Base-by-base conservation (phyloP, 2,797 vertebrate species). In the Arnoldichthys spilopterus region DNA sequence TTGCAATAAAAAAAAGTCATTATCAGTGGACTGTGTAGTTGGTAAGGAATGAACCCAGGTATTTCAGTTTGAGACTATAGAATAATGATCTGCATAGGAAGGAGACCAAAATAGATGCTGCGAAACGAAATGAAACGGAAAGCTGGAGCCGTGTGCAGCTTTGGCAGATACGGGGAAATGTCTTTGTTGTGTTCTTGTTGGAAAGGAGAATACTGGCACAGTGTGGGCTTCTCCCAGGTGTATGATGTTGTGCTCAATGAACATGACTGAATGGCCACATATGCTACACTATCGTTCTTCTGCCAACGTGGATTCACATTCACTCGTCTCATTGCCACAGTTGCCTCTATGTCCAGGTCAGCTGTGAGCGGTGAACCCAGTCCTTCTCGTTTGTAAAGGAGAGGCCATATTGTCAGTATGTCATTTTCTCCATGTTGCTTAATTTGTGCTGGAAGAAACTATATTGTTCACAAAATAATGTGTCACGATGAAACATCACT, bases 11-110 rank as follows among this genome's bases (percentile, higher is more conserved):
- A 71, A 51, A 71, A 69, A 12, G 69, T 56, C 15, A 72, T 72
- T 72, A 72, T 40, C 51, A 72, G 20, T 40, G 69, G 51, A 34
- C 69, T 40, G 68, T 56, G 49, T 54, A 26, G 51, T 54, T 54
- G 18, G 47, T 56, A 32, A 24, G 24, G 24, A 40, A 24, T 26
- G 51, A 56, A 18, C 4, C 32, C 69, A 72, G 69, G 69, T 72
- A 54, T 37, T 69, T 18, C 16, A n/a, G 26, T 12, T 70, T n/a
- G 15, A 53, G 47, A 34, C 18, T 53, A n/a, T n/a, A 16, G 11
- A 18, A 69, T 51, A 26, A 26, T 15, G 26, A 32, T 70, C 20
- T n/a, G 28, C 67, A 51, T 51, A n/a, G n/a, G 9, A 16, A 30
- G 18, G 11, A 32, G 28, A 51, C 47, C n/a, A 28, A 28, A 68